Evolutionary conservation across 2,797 vertebrate species (phyloP).

Genomic region (Xenops minutus): DNA sequence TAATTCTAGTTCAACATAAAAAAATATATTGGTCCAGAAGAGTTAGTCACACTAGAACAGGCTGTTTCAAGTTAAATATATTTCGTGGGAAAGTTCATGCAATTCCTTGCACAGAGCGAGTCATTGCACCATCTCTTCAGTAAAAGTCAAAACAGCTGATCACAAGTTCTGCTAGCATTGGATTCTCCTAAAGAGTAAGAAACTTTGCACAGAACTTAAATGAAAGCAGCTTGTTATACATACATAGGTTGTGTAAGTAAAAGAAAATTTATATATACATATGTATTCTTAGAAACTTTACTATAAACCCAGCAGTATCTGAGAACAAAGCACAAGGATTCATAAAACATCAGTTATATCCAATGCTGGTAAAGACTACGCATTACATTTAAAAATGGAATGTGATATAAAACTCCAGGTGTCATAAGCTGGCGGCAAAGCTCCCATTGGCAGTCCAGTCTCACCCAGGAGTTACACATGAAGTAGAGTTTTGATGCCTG

Average conservation of each 20-base stretch:
- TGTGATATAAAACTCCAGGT: neutral
- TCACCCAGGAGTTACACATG: neutral
- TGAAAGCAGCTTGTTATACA: neutral
- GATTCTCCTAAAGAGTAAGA: neutral
- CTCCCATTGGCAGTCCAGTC: neutral
- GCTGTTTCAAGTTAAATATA: constrained; percentile 18
- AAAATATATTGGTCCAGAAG: neutral
- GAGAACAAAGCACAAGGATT: neutral
- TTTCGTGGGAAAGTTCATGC: neutral
- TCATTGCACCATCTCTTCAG: neutral
- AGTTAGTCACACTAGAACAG: neutral
- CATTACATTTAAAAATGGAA: neutral
- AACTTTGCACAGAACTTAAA: neutral
- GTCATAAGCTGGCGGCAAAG: neutral
- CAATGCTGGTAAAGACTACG: neutral
- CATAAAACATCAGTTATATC: neutral
- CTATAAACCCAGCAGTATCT: neutral
- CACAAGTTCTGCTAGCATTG: neutral
- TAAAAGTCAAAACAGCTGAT: neutral
- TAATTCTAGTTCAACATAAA: neutral
- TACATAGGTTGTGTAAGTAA: neutral
- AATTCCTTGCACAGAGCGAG: neutral
- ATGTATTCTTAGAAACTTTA: neutral
- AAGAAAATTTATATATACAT: neutral
- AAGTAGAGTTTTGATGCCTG: neutral